These are phyloP conservation scores for Sepioteuthis lessoniana DNA, from an alignment of 2,888 invertebrate species.

Conservation along the genomic window DNA sequence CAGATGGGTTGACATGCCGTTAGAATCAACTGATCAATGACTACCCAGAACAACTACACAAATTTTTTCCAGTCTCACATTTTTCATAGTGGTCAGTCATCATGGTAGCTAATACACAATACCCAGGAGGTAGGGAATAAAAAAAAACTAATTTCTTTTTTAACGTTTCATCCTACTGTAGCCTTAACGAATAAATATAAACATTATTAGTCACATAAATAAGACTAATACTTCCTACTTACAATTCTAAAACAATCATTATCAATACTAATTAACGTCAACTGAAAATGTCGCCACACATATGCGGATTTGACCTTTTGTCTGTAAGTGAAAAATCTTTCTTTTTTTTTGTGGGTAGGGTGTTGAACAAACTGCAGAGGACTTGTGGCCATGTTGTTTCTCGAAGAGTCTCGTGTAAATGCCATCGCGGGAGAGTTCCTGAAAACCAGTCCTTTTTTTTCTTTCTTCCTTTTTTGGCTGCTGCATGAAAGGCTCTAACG, in stretches of 20 bases:
- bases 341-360: background rate
- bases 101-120: background rate
- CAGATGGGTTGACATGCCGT: too few species aligned
- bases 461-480: background rate
- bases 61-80: background rate
- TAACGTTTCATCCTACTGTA: background rate
- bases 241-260: background rate
- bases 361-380: background rate
- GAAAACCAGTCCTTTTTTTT: background rate
- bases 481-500: background rate
- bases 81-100: background rate
- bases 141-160: background rate
- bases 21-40: too few species aligned
- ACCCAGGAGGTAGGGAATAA: background rate
- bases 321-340: background rate
- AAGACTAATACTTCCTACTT: background rate
- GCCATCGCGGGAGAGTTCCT: background rate
- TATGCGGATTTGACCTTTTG: background rate
- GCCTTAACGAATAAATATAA: background rate
- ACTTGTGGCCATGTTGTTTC: background rate
- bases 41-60: too few species aligned
- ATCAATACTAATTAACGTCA: slow-evolving; percentile 20
- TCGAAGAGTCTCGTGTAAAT: background rate
- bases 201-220: background rate
- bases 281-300: background rate